Percentiles rank a stretch among this genome's conserved stretches.
Evolutionary conservation across 2,888 invertebrate species (phyloP).

Genomic region (Drosophila robusta): DNA sequence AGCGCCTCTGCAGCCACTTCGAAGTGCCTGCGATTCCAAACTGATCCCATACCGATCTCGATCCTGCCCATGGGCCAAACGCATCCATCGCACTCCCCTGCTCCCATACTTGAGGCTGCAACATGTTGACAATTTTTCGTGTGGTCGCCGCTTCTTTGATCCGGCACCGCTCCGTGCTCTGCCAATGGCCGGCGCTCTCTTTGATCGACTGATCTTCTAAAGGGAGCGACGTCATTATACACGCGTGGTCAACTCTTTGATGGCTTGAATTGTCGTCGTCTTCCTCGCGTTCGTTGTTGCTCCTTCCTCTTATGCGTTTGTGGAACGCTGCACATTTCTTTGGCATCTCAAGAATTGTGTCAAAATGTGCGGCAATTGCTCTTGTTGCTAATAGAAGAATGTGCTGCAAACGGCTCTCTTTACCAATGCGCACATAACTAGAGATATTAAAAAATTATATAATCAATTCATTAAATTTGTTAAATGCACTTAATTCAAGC

Average conservation of each 20-base stretch:
- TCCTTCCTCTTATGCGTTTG: constrained; percentile 16
- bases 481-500: too few species aligned
- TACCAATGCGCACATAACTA: background rate
- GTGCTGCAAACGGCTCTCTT: background rate
- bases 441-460: background rate
- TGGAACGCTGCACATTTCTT: constrained; percentile 28
- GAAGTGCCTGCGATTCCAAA: constrained; percentile 27
- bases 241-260: constrained; percentile 81
- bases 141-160: constrained; percentile 72
- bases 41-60: constrained; percentile 39
- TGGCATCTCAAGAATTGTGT: constrained; percentile 35
- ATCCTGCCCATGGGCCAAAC: constrained; percentile 33
- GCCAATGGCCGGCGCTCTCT: constrained; percentile 67
- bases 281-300: constrained; percentile 11
- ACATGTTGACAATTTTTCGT: constrained; percentile 81
- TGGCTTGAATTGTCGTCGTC: constrained; percentile 27
- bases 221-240: constrained; percentile 79
- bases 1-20: constrained; percentile 61
- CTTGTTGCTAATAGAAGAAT: constrained; percentile 15
- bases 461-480: background rate
- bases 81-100: constrained; percentile 16
- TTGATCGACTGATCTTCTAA: constrained; percentile 78
- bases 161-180: constrained; percentile 49
- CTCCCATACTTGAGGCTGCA: constrained; percentile 45
- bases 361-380: constrained; percentile 30